Base-by-base conservation (phyloP, 2,888 invertebrate species). In the Drosophila vallismaia region DNA sequence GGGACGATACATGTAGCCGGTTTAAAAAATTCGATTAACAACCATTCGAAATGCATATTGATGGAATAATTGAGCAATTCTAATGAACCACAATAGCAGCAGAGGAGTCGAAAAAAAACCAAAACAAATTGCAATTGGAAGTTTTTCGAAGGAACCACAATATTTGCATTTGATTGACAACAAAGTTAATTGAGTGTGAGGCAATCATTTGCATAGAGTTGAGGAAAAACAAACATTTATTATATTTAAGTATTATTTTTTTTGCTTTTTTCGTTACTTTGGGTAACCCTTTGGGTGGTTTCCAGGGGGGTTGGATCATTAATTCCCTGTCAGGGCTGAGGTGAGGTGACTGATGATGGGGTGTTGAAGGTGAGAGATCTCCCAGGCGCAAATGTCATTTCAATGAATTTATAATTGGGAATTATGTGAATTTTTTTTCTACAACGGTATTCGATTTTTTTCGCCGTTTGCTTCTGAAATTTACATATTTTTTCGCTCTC, bases 11-110 rank as follows among this genome's bases (percentile, higher is more conserved):
- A 14, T 42, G 40, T 19, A 53, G 52, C 54, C 55, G 57, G 64
- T 71, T 50, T 69, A 66, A 57, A 70, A 62, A 86, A 85, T 83
- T 86, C 81, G 86, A 87, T 88, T 80, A 80, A 83, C 82, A 72
- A 80, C 85, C 19, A 19, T 19, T 19, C 2, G 19, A 77, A 67
- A 77, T 80, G 79, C 79, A 83, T 89, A 88, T 88, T 89, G 89
- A 89, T 89, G 88, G 89, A 89, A 90, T 90, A 90, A 89, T 89
- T 89, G 88, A 89, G 80, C 86, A 88, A 79, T 86, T 87, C 83
- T 88, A 89, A 88, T 88, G 78, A 87, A 77, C 77, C 81, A 76
- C 84, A 86, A 75, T 71, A 71, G 28, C 70, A 44, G 48, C 51
- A 26, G 50, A 44, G 33, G 19, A 19, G 28, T 46, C 14, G 7